Base-by-base conservation (phyloP, 2,113 vertebrate genomes). In the Clarias magur region DNA sequence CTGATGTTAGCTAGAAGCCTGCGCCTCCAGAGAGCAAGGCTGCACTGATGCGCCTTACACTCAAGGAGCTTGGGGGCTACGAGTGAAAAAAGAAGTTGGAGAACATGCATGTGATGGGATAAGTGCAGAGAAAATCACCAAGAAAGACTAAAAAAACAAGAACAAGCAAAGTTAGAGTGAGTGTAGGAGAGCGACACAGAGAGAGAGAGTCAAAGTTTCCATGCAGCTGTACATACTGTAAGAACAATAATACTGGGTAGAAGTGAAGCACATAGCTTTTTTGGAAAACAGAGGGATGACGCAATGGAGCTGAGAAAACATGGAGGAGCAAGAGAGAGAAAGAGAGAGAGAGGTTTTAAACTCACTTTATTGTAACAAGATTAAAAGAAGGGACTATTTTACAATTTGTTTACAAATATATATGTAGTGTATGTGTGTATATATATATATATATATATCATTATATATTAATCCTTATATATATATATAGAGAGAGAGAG, bases 1-100 rank as follows among this genome's bases (percentile, higher is more conserved):
- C 91, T 92, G 89, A 92, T 86, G 80, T 86, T 82, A 90, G 89
- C 90, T 89, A 67, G 85, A 90, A 84, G 85, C 56, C n/a, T 88
- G 87, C 85, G 86, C 87, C 86, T 84, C 88, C 86, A 34, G 75
- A 88, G 89, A 89, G 82, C 86, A 87, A 70, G 82, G 85, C 86
- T 81, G 79, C 80, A 80, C 84, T 86, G 75, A 86, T 84, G 87
- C 91, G 86, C 89, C 89, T 88, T 84, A 90, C 84, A 89, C 85
- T 88, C 83, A 25, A 83, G 83, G 30, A 27, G 53, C 53, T 79
- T 62, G 13, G 54, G 34, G 19, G 62, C 34, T 60, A 12, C 48
- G 16, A 73, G 79, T 78, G 42, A 85, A 65, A 48, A 87, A 54
- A 60, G 70, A 56, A 70, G 42, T 13, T 81, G 38, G 48, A 60